These are phyloP conservation scores for Thalassaphorura encarpata DNA, from an alignment of 1,140 invertebrate genomes.

Conservation along the genomic window DNA sequence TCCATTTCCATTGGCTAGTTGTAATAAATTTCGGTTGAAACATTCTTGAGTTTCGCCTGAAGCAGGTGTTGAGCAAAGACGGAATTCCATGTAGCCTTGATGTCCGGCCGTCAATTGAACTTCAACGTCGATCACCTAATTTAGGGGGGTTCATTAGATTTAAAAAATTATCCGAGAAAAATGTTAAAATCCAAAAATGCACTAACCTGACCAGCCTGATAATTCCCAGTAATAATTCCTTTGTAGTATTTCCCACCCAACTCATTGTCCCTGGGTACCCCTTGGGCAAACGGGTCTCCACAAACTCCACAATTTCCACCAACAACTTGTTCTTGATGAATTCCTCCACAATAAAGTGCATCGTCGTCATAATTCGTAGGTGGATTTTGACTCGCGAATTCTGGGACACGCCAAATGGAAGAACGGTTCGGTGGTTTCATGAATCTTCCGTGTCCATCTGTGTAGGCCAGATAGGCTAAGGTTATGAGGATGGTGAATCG, in stretches of 20 bases:
- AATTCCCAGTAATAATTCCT: constrained; percentile 10
- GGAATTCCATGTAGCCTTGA: constrained; percentile 73
- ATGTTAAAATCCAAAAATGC: too few species aligned
- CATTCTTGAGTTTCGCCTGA: constrained; percentile 53
- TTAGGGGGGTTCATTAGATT: too few species aligned
- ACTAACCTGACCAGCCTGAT: not conserved
- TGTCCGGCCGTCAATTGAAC: constrained; percentile 17
- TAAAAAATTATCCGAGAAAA: too few species aligned
- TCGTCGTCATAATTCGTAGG: constrained; percentile 55
- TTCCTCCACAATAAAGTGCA: not conserved
- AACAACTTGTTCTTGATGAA: not conserved
- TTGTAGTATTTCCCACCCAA: constrained; percentile 5
- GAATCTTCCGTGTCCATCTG: constrained; percentile 57
- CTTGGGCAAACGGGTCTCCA: not conserved
- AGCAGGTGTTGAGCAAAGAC: constrained; percentile 55
- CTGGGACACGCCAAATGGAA: constrained; percentile 56
- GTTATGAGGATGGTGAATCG: too few species aligned
- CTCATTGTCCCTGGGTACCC: constrained; percentile 6
- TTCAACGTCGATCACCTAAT: constrained; percentile 6
- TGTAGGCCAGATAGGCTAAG: too few species aligned
- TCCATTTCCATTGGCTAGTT: constrained; percentile 37
- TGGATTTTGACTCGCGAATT: constrained; percentile 46
- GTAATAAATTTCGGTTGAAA: constrained; percentile 48
- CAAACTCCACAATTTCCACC: not conserved
- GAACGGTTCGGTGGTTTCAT: constrained; percentile 55